Evolutionary conservation across 1,140 invertebrate genomes (phyloP).

Genomic region (Drosophila equinoxialis): DNA sequence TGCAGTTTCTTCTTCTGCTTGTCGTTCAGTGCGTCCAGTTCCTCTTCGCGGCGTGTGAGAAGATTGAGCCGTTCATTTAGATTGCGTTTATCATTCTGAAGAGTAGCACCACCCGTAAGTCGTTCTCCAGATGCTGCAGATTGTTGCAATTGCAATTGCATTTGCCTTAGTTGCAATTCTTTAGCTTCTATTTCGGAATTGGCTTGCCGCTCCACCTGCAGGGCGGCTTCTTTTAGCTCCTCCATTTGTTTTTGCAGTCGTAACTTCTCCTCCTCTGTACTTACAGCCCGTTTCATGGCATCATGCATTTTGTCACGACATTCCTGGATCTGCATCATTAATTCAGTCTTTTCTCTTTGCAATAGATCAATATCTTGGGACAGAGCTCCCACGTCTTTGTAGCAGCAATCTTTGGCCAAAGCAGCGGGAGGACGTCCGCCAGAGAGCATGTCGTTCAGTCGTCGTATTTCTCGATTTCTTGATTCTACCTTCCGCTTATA

Average conservation of each 20-base stretch:
- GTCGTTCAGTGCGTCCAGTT: slow-evolving; percentile 54
- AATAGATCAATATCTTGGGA: slow-evolving; percentile 84
- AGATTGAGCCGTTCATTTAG: slow-evolving; percentile 65
- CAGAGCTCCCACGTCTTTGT: slow-evolving; percentile 83
- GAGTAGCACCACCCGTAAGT: background rate
- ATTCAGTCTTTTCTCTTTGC: slow-evolving; percentile 84
- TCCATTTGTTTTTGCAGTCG: slow-evolving; percentile 86
- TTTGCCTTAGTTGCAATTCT: slow-evolving; percentile 55
- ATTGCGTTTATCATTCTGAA: slow-evolving; percentile 54
- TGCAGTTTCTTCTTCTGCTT: slow-evolving; percentile 70
- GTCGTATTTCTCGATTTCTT: slow-evolving; percentile 85
- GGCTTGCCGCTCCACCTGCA: slow-evolving; percentile 86
- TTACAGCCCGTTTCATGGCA: slow-evolving; percentile 86
- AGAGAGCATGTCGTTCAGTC: slow-evolving; percentile 85
- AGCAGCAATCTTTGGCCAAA: slow-evolving; percentile 85
- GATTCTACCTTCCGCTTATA: slow-evolving; percentile 72
- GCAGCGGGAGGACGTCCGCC: slow-evolving; percentile 84
- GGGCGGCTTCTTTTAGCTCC: slow-evolving; percentile 86
- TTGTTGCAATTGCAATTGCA: slow-evolving; percentile 49
- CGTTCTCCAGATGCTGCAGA: slow-evolving; percentile 18
- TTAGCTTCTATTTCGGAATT: slow-evolving; percentile 74
- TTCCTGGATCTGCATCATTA: slow-evolving; percentile 85
- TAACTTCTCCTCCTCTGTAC: slow-evolving; percentile 86
- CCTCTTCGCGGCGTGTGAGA: slow-evolving; percentile 63
- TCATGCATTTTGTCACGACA: slow-evolving; percentile 87